These are phyloP conservation scores for Lypha dubia DNA, from an alignment of 2,888 invertebrate genomes.

Conservation along the genomic window DNA sequence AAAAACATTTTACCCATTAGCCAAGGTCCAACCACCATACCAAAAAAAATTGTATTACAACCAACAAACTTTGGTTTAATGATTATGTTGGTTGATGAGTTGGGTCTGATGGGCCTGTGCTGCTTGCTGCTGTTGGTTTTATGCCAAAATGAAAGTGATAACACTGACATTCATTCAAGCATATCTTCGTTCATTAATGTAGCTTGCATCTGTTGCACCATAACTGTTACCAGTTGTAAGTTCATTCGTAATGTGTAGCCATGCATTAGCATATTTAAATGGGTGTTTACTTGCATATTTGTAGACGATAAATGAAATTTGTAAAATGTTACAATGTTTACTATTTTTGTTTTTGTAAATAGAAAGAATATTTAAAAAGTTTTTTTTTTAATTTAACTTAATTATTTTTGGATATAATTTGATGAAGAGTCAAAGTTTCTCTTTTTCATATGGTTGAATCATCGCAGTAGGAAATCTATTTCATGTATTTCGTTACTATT, in stretches of 20 bases:
- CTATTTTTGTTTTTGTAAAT: not conserved
- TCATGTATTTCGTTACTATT: too few relatives aligned
- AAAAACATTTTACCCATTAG: constrained; percentile 46
- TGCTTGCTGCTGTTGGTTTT: constrained; percentile 30
- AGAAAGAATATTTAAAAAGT: too few relatives aligned
- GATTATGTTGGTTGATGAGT: not conserved
- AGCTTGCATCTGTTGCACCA: constrained; percentile 57
- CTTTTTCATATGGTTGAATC: too few relatives aligned
- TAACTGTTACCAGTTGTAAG: constrained; percentile 41
- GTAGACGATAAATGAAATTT: not conserved
- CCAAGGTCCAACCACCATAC: constrained; percentile 45
- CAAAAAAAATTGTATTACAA: constrained; percentile 9
- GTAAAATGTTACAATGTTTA: not conserved
- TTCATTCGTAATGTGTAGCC: constrained; percentile 38
- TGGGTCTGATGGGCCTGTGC: constrained; percentile 1
- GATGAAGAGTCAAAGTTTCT: too few relatives aligned
- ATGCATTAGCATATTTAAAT: constrained; percentile 27
- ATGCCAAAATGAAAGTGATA: constrained; percentile 71
- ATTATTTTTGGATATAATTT: too few relatives aligned
- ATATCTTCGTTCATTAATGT: constrained; percentile 35
- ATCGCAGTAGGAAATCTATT: too few relatives aligned
- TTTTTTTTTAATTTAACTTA: too few relatives aligned
- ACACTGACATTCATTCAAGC: constrained; percentile 57
- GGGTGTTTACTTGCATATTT: not conserved
- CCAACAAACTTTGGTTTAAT: constrained; percentile 20